Evolutionary conservation across 1,140 invertebrate species (phyloP).

Genomic region (Antheraea pernyi): DNA sequence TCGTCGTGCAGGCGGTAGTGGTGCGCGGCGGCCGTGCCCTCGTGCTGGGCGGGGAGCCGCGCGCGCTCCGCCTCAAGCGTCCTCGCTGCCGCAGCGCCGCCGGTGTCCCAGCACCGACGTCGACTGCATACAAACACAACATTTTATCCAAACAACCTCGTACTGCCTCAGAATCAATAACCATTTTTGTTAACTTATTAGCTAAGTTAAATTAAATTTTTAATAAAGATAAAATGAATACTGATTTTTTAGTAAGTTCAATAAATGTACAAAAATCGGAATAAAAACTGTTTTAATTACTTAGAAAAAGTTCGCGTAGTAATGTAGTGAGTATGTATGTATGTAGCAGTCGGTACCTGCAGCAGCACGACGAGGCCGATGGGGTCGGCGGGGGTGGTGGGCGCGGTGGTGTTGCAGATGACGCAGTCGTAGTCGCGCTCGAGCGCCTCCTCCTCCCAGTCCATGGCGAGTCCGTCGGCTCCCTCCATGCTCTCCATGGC

Average conservation of each 20-base stretch:
- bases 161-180: no score
- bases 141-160: no score
- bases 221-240: no score
- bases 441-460: constrained; percentile 84
- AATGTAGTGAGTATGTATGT: no score
- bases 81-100: constrained; percentile 70
- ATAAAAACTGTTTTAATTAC: no score
- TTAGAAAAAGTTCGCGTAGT: no score
- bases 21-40: constrained; percentile 82
- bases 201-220: no score
- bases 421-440: constrained; percentile 95
- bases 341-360: constrained; percentile 66
- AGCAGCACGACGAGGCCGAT: constrained; percentile 94
- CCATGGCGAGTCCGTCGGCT: constrained; percentile 82
- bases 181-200: no score
- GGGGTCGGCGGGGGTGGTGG: constrained; percentile 90
- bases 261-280: no score
- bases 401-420: constrained; percentile 94
- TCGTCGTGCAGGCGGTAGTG: constrained; percentile 86
- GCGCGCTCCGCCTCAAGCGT: constrained; percentile 78
- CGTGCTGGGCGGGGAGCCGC: constrained; percentile 82
- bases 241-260: no score
- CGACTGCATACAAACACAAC: constrained; percentile 42
- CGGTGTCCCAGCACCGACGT: constrained; percentile 88
- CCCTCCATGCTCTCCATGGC: constrained; percentile 83